A percentile compares a stretch with the other conserved stretches of the same genome.
Evolutionary conservation across 2,888 invertebrate genomes (phyloP).

Genomic region (Mythimna impura): DNA sequence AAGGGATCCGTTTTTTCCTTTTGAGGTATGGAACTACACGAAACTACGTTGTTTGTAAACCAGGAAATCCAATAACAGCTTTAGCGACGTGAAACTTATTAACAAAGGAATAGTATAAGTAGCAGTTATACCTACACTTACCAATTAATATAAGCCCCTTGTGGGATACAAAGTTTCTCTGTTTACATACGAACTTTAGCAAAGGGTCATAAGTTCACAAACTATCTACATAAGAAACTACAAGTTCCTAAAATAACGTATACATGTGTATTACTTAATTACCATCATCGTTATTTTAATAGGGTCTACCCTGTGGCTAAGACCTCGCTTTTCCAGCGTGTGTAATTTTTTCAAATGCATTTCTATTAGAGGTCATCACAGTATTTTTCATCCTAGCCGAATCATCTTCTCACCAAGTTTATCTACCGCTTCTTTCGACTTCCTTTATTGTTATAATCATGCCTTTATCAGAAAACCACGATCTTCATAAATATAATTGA

Average conservation of each 20-base stretch:
- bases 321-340: too few relatives aligned
- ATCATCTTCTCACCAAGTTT: background rate
- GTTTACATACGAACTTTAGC: constrained; percentile 19
- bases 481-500: background rate
- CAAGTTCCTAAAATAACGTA: background rate
- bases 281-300: background rate
- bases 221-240: constrained; percentile 12
- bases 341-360: too few relatives aligned
- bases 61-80: background rate
- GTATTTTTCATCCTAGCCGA: background rate
- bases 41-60: background rate
- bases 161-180: constrained; percentile 5
- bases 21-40: too few relatives aligned
- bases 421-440: background rate
- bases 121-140: background rate
- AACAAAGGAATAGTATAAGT: background rate
- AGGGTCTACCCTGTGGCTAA: background rate
- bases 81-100: background rate
- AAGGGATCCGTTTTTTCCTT: too few relatives aligned
- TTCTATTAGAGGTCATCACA: too few relatives aligned
- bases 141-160: constrained; percentile 18
- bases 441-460: background rate
- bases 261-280: too few relatives aligned
- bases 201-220: constrained; percentile 26
- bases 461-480: background rate